Percentiles rank a stretch among this genome's conserved stretches.
phyloP scores from a whole-genome alignment of 2,888 invertebrate species.

The Oxystoma pomonae region DNA sequence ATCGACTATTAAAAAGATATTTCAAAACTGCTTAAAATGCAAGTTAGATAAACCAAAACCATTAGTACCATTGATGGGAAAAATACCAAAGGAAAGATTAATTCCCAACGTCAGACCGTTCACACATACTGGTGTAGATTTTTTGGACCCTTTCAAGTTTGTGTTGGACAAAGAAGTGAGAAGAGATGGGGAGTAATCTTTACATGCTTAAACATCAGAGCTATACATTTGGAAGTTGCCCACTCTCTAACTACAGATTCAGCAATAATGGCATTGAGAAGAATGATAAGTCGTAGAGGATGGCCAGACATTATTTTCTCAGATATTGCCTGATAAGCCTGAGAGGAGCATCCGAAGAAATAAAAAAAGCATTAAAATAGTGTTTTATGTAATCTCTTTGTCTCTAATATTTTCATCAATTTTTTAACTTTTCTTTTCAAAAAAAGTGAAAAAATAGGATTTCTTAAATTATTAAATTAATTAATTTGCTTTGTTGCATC shows the following conservation, averaged over 20 bases:
- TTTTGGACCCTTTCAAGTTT: not conserved
- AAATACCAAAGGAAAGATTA: conserved; percentile 11
- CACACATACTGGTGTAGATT: not conserved
- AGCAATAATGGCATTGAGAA: conserved; percentile 4
- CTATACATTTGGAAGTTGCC: conserved; percentile 13
- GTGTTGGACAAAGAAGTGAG: not conserved
- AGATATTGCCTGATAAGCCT: no score
- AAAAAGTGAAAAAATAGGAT: no score
- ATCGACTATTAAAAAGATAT: not conserved
- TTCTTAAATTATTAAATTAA: no score
- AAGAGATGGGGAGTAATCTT: conserved; percentile 5
- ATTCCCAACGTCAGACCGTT: not conserved
- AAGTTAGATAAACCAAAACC: conserved; percentile 1
- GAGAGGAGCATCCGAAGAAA: no score
- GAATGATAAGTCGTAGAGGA: conserved; percentile 2
- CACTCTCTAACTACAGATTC: conserved; percentile 8
- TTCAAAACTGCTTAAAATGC: not conserved
- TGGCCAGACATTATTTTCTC: no score
- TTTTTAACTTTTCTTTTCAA: no score
- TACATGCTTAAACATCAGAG: conserved; percentile 11
- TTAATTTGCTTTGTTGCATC: no score
- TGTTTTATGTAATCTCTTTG: no score
- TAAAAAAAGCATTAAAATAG: no score
- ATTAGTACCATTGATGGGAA: conserved; percentile 10
- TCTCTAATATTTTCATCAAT: no score